Conservation (phyloP, 2,888 invertebrate species). For the Idaea biselata region DNA sequence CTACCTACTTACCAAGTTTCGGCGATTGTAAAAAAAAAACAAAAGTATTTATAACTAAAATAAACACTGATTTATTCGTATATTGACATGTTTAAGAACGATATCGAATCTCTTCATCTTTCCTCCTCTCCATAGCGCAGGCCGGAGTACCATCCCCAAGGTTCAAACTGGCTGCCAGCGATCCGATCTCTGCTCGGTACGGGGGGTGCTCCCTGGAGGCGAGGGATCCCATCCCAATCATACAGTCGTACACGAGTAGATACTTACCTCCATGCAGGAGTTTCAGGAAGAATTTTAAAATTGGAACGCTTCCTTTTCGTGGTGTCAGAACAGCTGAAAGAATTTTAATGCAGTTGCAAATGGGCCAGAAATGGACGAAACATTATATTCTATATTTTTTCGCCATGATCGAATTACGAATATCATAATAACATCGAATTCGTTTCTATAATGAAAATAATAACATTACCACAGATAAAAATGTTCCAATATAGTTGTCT, state of each 20-base stretch:
- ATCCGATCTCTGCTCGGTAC: conserved; percentile 41
- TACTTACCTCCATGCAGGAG: conserved; percentile 46
- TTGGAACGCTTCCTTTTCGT: conserved; percentile 37
- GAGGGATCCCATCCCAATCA: conserved; percentile 42
- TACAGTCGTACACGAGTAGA: conserved; percentile 58
- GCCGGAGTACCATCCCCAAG: conserved; percentile 48
- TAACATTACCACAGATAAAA: no score
- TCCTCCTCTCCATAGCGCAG: conserved; percentile 41
- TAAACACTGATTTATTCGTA: background rate
- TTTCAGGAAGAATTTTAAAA: conserved; percentile 57
- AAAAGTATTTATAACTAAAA: background rate
- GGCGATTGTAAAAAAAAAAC: background rate
- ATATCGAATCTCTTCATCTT: conserved; percentile 32
- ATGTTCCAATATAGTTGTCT: no score
- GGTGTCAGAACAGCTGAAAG: conserved; percentile 45
- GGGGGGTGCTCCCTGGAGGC: conserved; percentile 33
- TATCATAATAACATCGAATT: no score
- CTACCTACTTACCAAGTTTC: no score
- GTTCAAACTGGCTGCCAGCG: conserved; percentile 32
- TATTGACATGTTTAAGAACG: background rate
- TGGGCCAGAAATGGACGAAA: no score
- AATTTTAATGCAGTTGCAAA: background rate
- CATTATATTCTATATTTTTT: no score
- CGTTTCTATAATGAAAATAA: no score
- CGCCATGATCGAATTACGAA: no score